These are phyloP conservation scores for Oncorhynchus mykiss DNA, from an alignment of 2,113 vertebrate species.

Conservation along the genomic window DNA sequence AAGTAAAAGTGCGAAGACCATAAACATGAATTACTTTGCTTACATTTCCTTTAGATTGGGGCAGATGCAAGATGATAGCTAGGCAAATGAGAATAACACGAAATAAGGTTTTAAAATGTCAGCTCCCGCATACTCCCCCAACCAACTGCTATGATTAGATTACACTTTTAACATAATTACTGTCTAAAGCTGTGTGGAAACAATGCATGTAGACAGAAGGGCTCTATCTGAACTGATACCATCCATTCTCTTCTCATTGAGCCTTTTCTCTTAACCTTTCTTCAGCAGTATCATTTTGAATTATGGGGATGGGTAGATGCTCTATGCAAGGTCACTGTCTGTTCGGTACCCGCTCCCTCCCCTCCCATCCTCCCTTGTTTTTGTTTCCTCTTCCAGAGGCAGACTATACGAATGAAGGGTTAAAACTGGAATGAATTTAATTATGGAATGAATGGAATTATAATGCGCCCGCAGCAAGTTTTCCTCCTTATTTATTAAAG, in stretches of 20 bases:
- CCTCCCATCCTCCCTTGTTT: conserved; percentile 53
- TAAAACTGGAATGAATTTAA: conserved; percentile 85
- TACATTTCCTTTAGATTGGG: conserved; percentile 68
- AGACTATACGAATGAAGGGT: conserved; percentile 70
- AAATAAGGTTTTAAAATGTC: conserved; percentile 74
- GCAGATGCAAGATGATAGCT: conserved; percentile 57
- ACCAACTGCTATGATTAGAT: conserved; percentile 79
- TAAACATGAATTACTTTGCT: conserved; percentile 70
- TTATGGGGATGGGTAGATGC: conserved; percentile 74
- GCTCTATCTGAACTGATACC: conserved; percentile 65
- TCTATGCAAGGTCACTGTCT: conserved; percentile 79
- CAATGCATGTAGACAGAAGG: conserved; percentile 74
- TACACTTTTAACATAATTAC: conserved; percentile 79
- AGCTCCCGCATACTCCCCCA: conserved; percentile 59
- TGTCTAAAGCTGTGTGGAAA: conserved; percentile 70
- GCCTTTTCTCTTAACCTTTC: conserved; percentile 73
- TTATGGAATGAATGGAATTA: conserved; percentile 98
- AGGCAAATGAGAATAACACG: conserved; percentile 71
- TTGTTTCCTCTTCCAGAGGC: conserved; percentile 71
- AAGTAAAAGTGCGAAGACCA: conserved; percentile 63
- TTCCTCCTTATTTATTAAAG: conserved; percentile 99
- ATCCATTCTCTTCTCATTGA: conserved; percentile 50
- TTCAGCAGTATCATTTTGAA: conserved; percentile 77
- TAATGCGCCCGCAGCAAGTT: conserved; percentile 99
- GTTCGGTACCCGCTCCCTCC: conserved; percentile 49